These are phyloP conservation scores for Jacana jacana DNA, from an alignment of 2,113 vertebrate species.

Conservation along the genomic window DNA sequence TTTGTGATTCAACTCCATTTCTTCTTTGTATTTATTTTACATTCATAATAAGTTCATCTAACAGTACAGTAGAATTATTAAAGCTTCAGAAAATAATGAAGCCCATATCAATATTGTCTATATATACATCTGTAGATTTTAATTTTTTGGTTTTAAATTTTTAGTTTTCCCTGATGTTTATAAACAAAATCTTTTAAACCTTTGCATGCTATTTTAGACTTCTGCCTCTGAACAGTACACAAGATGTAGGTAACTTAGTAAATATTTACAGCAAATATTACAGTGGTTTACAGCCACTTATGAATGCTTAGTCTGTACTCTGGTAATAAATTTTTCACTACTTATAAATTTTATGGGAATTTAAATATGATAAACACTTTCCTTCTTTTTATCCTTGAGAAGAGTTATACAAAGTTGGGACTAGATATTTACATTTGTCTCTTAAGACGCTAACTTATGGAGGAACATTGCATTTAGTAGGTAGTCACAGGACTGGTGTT, in stretches of 20 bases:
- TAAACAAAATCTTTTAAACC: background rate
- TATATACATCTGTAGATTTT: background rate
- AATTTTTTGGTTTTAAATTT: background rate
- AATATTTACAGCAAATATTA: background rate
- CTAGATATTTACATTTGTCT: background rate
- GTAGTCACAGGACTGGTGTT: background rate
- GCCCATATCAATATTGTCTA: background rate
- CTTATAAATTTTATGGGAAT: background rate
- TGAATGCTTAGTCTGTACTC: background rate
- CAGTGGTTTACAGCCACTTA: background rate
- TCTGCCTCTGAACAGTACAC: background rate
- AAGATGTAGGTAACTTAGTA: background rate
- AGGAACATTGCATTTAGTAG: background rate
- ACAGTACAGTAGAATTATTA: background rate
- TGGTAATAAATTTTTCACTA: background rate
- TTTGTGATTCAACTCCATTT: fast-evolving
- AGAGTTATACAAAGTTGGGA: background rate
- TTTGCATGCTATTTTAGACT: background rate
- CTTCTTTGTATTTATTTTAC: background rate
- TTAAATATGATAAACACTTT: background rate
- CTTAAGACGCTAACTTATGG: background rate
- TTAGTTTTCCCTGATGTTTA: background rate
- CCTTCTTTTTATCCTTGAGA: background rate
- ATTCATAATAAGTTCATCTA: background rate
- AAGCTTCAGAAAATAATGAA: background rate